Base-by-base conservation (phyloP, 2,113 vertebrate genomes). In the Etheostoma cragini region DNA sequence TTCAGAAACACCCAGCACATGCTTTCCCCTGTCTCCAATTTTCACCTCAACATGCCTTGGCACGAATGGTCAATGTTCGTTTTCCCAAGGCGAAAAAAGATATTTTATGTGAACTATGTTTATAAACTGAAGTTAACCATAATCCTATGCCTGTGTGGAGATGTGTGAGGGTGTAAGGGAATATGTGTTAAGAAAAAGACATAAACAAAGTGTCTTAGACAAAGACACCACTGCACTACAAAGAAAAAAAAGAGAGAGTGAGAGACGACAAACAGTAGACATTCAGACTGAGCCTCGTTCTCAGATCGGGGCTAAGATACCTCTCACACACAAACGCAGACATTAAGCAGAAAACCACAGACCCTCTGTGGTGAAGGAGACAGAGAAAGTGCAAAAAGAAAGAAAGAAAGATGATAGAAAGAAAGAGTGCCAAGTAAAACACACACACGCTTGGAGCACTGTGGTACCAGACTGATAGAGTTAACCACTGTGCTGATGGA, bases 401-500 rank as follows among this genome's bases (percentile, higher is more conserved):
- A 60, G 21, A 60, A 8, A 57, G 38, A 42, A 11, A 42, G 10
- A 57, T 52, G 53, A 26, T 12, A 49, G 22, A 75, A 13, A 63
- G 22, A 63, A 53, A 65, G 33, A 49, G 1, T 15, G 3, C 8
- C 3, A 21, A 1, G 8, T 33, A 35, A 10, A 5, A 60, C 49
- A 49, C 22, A 38, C 26, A 26, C 50, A 22, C 61, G 66, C 38
- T 38, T 38, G 8, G 11, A 72, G 65, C 24, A 35, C 19, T 73
- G 70, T 76, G 57, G 54, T 45, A 72, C 16, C 56, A 70, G 52
- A 16, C 6, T 87, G 76, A 89, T 89, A 71, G 0, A 77, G 78
- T 90, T 87, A 82, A 80, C 80, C 71, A 68, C 24, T 10, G 68
- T 13, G 13, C 58, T 89, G 81, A 91, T 91, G 56, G 47, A 79